These are phyloP conservation scores for Emydoidea blandingii DNA, from an alignment of 2,797 vertebrate genomes.

Conservation along the genomic window DNA sequence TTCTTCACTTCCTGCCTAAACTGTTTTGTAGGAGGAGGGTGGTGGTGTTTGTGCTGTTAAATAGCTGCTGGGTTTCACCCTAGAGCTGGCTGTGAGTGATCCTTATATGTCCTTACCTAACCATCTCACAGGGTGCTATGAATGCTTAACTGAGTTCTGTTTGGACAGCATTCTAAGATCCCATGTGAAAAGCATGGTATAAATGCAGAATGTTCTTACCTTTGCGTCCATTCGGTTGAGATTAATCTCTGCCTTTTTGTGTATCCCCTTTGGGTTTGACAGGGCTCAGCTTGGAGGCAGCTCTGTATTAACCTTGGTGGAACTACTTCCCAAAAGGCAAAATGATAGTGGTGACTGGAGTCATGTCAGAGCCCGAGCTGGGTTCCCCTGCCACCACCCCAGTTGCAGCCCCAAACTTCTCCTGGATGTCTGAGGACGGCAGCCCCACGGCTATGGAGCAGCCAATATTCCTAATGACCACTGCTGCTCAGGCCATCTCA, in stretches of 20 bases:
- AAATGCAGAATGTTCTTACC: not conserved
- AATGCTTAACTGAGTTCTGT: not conserved
- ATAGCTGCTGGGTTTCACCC: not conserved
- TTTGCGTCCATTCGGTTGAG: not conserved
- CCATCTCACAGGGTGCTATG: not conserved
- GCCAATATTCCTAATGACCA: slow-evolving; percentile 95
- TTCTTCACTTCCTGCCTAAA: not conserved
- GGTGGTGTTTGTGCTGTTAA: not conserved
- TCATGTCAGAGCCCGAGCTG: slow-evolving; percentile 81
- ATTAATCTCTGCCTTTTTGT: not conserved
- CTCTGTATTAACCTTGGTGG: slow-evolving; percentile 68
- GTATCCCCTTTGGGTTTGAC: slow-evolving; percentile 76
- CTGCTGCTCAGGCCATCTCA: slow-evolving; percentile 92
- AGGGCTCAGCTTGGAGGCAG: slow-evolving; percentile 62
- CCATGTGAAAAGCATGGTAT: slow-evolving; percentile 30
- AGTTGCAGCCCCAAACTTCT: slow-evolving; percentile 84
- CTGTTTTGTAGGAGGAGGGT: not conserved
- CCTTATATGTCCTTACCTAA: not conserved
- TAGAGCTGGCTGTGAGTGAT: not conserved
- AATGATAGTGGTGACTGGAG: slow-evolving; percentile 82
- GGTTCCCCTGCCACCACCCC: slow-evolving; percentile 80
- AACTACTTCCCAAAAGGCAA: slow-evolving; percentile 56
- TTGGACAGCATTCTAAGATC: not conserved
- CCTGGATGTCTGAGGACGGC: slow-evolving; percentile 86
- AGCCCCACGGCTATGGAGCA: slow-evolving; percentile 87